Conservation (phyloP, 92 coral and sea anemone genomes). For the Muricea muricata region DNA sequence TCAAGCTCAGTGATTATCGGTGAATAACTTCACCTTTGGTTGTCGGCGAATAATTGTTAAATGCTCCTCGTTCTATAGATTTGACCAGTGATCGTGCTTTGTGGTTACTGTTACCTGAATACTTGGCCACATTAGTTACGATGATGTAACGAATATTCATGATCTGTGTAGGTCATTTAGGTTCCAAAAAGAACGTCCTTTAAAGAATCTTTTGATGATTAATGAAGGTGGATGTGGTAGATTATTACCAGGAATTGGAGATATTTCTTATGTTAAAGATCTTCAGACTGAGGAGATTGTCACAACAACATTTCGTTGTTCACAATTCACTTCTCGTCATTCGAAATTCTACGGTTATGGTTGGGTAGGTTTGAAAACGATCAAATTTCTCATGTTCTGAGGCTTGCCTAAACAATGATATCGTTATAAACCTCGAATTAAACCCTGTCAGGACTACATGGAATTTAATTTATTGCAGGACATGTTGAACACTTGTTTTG, state of each 20-base stretch:
- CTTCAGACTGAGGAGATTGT: background rate
- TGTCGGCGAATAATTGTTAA: too few relatives aligned
- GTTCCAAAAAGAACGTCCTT: background rate
- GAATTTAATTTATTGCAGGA: background rate
- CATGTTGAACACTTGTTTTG: background rate
- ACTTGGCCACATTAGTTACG: too few relatives aligned
- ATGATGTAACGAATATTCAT: too few relatives aligned
- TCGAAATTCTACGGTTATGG: background rate
- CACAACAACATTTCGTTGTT: background rate
- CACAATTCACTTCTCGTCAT: background rate
- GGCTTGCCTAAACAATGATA: background rate
- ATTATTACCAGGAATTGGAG: background rate
- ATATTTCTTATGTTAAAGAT: conserved; percentile 11
- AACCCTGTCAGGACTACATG: background rate
- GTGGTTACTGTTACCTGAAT: background rate
- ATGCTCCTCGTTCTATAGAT: too few relatives aligned
- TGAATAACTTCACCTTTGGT: too few relatives aligned
- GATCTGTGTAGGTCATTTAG: background rate
- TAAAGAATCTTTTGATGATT: conserved; percentile 2
- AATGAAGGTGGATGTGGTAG: background rate
- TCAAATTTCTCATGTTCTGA: background rate
- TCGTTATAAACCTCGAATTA: background rate
- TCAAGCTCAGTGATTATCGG: too few relatives aligned
- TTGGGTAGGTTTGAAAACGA: background rate
- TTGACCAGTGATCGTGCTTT: background rate